Base-by-base conservation (phyloP, 2,888 invertebrate genomes). In the Synergus umbraculus region DNA sequence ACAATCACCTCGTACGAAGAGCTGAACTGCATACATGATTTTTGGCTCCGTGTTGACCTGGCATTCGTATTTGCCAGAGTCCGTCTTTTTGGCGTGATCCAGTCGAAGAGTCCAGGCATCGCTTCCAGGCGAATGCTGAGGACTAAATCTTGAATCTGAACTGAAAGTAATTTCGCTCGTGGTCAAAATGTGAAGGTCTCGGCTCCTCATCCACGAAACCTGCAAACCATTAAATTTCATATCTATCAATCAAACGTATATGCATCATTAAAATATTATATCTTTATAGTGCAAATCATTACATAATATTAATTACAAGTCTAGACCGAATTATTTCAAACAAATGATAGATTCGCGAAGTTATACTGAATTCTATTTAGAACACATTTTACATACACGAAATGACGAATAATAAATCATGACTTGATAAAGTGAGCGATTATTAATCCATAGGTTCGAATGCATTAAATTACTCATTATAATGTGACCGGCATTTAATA, bases 21-120 rank as follows among this genome's bases (percentile, higher is more conserved):
- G 93, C 87, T 94, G 94, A 87, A 95, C 94, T 86, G 94, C 94
- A 85, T 94, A 93, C 93, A 95, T 96, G 93, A 95, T 94, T 91
- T 96, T 96, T 60, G 96, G 96, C 88, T 96, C 96, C 0, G 95
- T 95, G 92, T 96, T 96, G 88, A 96, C 94, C 92, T 96, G 96
- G 88, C 96, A 96, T 93, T 96, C 96, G 92, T 96, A 96, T 84
- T 94, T 93, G 82, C 96, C 96, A 3, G 94, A 93, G 92, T 96
- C 96, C 37, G 93, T 87, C 77, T 92, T 89, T 81, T 94, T 94
- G 81, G 95, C 94, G n/a, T 93, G 93, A 85, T 93, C 93, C 84
- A 96, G 93, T 86, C 93, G 93, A 85, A 96, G 93, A 79, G 94
- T 93, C 93, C 95, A 94, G 82, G 94, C 94, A 80, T 94, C 93